Evolutionary conservation across 2,113 vertebrate genomes (phyloP).

Genomic region (Zosterops japonicus): DNA sequence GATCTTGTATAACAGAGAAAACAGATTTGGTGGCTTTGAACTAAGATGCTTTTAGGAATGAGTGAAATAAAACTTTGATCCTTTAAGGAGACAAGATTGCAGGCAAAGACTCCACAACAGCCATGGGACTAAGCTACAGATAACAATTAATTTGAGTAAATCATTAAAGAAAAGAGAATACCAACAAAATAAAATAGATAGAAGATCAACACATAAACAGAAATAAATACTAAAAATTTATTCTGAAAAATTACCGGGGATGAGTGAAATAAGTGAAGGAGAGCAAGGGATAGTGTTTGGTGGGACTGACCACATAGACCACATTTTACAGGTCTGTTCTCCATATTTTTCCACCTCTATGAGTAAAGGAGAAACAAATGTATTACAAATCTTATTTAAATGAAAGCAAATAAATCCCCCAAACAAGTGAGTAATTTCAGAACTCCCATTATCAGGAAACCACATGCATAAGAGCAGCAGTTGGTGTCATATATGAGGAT

Average conservation of each 20-base stretch:
- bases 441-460: background rate
- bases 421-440: background rate
- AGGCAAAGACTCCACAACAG: background rate
- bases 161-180: background rate
- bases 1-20: background rate
- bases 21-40: background rate
- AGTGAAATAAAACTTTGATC: slow-evolving; percentile 1
- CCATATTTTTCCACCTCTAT: background rate
- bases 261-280: background rate
- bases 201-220: background rate
- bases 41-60: background rate
- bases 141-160: background rate
- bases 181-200: background rate
- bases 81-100: background rate
- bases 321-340: background rate
- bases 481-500: background rate
- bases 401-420: background rate
- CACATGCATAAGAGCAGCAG: background rate
- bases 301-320: background rate
- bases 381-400: background rate
- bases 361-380: background rate
- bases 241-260: background rate
- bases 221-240: background rate
- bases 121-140: background rate
- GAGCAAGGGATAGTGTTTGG: background rate